These are phyloP conservation scores for Cephus pygmeus DNA, from an alignment of 2,888 invertebrate species.

Conservation along the genomic window DNA sequence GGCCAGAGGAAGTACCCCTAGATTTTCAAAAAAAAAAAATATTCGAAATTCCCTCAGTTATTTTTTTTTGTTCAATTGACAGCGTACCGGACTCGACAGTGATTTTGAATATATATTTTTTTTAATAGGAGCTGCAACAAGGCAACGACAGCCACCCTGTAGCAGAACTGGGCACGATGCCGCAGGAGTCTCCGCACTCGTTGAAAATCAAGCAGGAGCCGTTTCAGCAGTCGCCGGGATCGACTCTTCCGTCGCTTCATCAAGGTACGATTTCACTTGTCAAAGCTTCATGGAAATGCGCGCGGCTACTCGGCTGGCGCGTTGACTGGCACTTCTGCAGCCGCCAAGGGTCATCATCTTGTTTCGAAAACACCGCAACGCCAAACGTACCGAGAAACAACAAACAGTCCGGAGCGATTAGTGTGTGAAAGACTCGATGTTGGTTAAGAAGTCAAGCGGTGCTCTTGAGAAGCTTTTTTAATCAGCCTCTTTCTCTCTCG, in stretches of 20 bases:
- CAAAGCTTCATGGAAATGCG: not conserved
- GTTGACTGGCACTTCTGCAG: not conserved
- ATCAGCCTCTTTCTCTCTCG: not conserved
- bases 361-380: conserved; percentile 4
- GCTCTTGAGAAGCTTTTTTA: not conserved
- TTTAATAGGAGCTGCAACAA: conserved; percentile 55
- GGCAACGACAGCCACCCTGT: conserved; percentile 46
- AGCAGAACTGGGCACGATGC: conserved; percentile 44
- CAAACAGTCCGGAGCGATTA: not conserved
- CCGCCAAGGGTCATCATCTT: conserved; percentile 7
- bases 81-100: too few relatives aligned
- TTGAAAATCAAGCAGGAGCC: conserved; percentile 62
- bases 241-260: conserved; percentile 52
- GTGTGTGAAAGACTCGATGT: not conserved
- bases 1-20: not conserved
- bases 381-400: not conserved
- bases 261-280: conserved; percentile 47
- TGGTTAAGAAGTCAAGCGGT: not conserved
- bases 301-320: too few relatives aligned
- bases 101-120: not conserved
- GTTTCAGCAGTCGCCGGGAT: conserved; percentile 52
- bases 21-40: not conserved
- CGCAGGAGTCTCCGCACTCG: conserved; percentile 51
- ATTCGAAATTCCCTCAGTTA: not conserved
- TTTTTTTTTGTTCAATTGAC: not conserved